Conservation (phyloP, 2,888 invertebrate species). For the Lasioglossum zephyrum region DNA sequence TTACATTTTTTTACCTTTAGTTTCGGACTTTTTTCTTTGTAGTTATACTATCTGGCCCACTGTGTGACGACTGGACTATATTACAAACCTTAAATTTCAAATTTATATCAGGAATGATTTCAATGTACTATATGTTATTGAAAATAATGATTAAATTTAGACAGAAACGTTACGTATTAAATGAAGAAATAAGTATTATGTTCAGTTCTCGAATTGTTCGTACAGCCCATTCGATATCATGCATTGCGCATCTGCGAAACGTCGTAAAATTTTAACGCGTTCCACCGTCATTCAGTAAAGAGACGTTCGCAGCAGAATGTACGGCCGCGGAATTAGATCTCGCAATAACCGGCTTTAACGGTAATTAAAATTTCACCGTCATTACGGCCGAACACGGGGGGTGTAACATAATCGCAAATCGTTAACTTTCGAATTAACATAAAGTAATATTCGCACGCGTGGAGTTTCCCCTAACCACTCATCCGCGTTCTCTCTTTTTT, state of each 20-base stretch:
- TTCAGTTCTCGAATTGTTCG: background rate
- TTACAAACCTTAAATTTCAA: no score
- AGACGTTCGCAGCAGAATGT: background rate
- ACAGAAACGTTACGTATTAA: background rate
- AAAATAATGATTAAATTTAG: no score
- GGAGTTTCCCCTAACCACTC: background rate
- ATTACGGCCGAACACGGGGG: conserved; percentile 20
- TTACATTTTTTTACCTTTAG: no score
- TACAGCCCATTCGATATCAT: background rate
- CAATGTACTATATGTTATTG: no score
- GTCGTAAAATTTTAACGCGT: conserved; percentile 11
- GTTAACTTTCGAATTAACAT: conserved; percentile 41
- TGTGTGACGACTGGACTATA: no score
- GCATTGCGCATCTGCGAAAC: background rate
- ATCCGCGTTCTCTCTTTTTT: background rate
- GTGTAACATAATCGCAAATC: conserved; percentile 8
- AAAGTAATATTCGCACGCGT: conserved; percentile 29
- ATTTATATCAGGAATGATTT: no score
- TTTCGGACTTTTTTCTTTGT: no score
- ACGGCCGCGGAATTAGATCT: conserved; percentile 29
- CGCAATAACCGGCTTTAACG: conserved; percentile 40
- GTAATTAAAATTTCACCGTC: conserved; percentile 46
- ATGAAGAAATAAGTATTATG: background rate
- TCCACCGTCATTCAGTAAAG: conserved; percentile 9
- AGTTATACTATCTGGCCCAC: no score